Percentiles rank a stretch among this genome's conserved stretches.
Conservation (phyloP, 2,797 vertebrate genomes). For the Poeciliopsis gracilis region DNA sequence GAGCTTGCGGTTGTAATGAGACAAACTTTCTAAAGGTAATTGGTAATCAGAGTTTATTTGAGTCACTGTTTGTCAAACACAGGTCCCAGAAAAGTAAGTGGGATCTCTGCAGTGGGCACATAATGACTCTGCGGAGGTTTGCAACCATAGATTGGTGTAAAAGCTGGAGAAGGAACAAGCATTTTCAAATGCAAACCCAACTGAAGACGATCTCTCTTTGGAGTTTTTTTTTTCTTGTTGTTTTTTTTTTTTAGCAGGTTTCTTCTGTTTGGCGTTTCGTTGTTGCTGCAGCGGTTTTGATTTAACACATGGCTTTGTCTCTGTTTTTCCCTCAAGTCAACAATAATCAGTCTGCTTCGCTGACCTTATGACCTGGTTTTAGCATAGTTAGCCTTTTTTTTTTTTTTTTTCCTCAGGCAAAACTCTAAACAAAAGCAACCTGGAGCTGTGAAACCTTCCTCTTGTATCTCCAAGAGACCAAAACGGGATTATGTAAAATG, state of each 20-base stretch:
- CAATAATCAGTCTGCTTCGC: background rate
- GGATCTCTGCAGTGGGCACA: background rate
- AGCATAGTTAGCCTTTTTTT: background rate
- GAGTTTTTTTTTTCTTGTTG: background rate
- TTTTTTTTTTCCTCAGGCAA: background rate
- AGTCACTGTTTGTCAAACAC: background rate
- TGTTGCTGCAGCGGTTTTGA: background rate
- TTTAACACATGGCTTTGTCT: background rate
- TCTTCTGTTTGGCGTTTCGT: background rate
- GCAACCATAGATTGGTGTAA: conserved; percentile 1
- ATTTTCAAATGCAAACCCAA: background rate
- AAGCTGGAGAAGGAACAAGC: background rate
- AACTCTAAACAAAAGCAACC: background rate
- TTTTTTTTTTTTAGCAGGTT: background rate
- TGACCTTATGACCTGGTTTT: background rate
- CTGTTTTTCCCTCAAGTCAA: background rate
- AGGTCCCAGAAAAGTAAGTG: background rate
- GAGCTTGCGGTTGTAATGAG: background rate
- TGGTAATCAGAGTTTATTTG: background rate
- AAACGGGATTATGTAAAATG: background rate
- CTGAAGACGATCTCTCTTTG: background rate
- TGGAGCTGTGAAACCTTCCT: background rate
- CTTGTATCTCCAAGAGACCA: conserved; percentile 3
- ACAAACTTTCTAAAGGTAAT: background rate
- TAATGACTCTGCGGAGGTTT: background rate